Base-by-base conservation (phyloP, 2,888 invertebrate species). In the Calliopum simillimum region DNA sequence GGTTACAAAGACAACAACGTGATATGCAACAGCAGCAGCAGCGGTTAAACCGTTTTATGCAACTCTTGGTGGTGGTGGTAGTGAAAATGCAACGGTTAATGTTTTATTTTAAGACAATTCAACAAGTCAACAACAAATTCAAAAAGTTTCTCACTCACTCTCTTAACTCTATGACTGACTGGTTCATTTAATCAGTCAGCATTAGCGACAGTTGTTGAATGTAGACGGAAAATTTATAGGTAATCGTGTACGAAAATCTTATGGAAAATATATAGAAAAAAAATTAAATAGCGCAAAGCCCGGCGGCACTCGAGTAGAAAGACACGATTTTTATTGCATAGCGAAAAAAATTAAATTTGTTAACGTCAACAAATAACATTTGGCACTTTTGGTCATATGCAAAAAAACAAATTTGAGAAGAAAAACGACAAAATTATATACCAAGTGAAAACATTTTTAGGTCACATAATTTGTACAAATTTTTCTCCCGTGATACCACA, bases 81-180 rank as follows among this genome's bases (percentile, higher is more conserved):
- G 51, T 56, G 70, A 56, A 69, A 67, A 70, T 63, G 51, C 73
- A 70, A 70, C 72, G 75, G 59, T 59, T 67, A 58, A 67, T 67
- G 47, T 33, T 55, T 67, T 67, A 47, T 67, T 59, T 33, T 41
- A 58, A 64, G 64, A 66, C 69, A 62, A 66, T 62, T 71, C 68
- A 65, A 65, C 67, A 66, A 49, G 67, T 59, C 63, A 56, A 51
- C 65, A 56, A 33, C 5, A 33, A 67, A 59, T 67, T 51, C 49
- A 58, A 47, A 58, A 47, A 67, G 46, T 58, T 46, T 58, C 56
- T 46, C 49, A 58, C 33, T 58, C 19, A 41, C 25, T 43, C 58
- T 33, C 19, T 51, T 19, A 51, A 16, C 19, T 33, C 8, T 8
- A 5, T 33, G 33, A 33, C 33, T 33, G 33, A 8, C 33, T 5